These are phyloP conservation scores for Semotilus atromaculatus DNA, from an alignment of 2,797 vertebrate genomes.

Conservation along the genomic window DNA sequence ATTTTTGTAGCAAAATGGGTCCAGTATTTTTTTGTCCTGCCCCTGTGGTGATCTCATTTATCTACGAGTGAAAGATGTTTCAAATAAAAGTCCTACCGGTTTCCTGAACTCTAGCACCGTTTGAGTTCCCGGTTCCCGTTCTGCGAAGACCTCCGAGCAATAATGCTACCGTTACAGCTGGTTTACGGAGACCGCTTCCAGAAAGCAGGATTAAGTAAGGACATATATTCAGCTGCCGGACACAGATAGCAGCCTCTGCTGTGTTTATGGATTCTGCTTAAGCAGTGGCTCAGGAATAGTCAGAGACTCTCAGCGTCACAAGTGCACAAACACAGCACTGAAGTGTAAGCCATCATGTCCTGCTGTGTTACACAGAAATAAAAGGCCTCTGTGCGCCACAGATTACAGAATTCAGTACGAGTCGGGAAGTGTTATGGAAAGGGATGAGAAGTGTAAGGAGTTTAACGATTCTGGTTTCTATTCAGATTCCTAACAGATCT, in stretches of 20 bases:
- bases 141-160: conserved; percentile 56
- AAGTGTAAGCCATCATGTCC: conserved; percentile 34
- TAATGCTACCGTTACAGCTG: conserved; percentile 71
- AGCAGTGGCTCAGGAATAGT: conserved; percentile 54
- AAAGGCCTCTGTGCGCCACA: not conserved
- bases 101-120: conserved; percentile 12
- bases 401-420: conserved; percentile 20
- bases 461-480: not conserved
- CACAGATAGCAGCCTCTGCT: conserved; percentile 69
- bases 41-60: conserved; percentile 19
- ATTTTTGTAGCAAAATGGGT: conserved; percentile 1
- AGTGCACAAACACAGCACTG: conserved; percentile 15
- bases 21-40: not conserved
- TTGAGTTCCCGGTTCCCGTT: conserved; percentile 5
- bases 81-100: conserved; percentile 33
- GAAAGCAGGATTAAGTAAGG: conserved; percentile 63
- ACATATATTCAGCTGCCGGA: conserved; percentile 69
- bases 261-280: conserved; percentile 65
- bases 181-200: conserved; percentile 71
- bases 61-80: conserved; percentile 18
- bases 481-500: not conserved
- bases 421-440: not conserved
- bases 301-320: conserved; percentile 27
- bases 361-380: conserved; percentile 25
- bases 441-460: not conserved